Conservation (phyloP, 2,888 invertebrate species). For the Iselma pallidipennis region DNA sequence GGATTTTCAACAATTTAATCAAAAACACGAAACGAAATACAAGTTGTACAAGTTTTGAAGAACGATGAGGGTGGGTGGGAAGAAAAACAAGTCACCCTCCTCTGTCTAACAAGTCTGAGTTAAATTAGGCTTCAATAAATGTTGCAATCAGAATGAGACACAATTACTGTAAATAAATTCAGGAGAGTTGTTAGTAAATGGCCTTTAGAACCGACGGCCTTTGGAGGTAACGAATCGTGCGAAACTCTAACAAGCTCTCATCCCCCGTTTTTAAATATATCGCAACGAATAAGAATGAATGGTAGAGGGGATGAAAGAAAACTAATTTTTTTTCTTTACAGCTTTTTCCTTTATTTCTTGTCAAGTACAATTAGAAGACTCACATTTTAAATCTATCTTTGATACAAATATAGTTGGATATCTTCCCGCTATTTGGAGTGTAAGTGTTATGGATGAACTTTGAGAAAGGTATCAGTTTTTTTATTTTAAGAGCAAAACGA, state of each 20-base stretch:
- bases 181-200: conserved; percentile 44
- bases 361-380: neutral
- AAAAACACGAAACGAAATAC: no score
- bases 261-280: conserved; percentile 40
- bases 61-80: no score
- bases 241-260: conserved; percentile 45
- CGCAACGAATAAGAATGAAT: conserved; percentile 13
- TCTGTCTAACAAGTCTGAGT: conserved; percentile 29
- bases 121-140: conserved; percentile 42
- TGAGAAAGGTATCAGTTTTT: neutral
- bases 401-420: neutral
- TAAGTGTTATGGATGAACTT: neutral
- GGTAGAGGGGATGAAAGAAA: neutral
- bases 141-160: conserved; percentile 44
- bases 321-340: neutral
- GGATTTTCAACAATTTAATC: neutral
- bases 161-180: conserved; percentile 47
- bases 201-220: conserved; percentile 43
- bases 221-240: conserved; percentile 45
- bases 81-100: conserved; percentile 3
- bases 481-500: conserved; percentile 6
- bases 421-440: neutral
- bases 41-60: neutral
- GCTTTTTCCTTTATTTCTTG: neutral
- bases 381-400: neutral